These are phyloP conservation scores for Zygogramma bicolorata DNA, from an alignment of 2,888 invertebrate species.

Conservation along the genomic window DNA sequence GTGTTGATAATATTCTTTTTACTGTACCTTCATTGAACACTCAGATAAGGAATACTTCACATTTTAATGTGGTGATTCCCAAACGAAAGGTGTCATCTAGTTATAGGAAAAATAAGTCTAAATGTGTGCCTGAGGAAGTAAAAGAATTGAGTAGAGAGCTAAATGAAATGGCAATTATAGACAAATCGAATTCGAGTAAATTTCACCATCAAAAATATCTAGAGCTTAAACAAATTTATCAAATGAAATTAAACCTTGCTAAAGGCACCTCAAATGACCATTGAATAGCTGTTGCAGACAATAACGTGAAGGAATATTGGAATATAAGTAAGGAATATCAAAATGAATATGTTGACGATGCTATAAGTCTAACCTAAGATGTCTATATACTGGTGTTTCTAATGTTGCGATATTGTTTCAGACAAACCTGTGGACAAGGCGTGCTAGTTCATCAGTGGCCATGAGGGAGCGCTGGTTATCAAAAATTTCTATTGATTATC, in stretches of 20 bases:
- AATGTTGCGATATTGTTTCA: too few relatives aligned
- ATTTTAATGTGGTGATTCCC: background rate
- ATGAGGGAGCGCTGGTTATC: too few relatives aligned
- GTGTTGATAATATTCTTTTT: background rate
- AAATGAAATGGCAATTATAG: background rate
- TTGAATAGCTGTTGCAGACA: conserved; percentile 5
- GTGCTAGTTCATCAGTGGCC: too few relatives aligned
- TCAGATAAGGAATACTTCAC: background rate
- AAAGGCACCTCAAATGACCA: conserved; percentile 3
- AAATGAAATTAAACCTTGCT: background rate
- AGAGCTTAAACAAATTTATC: background rate
- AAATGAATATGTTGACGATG: background rate
- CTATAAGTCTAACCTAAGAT: background rate
- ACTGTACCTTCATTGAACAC: background rate
- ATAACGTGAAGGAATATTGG: conserved; percentile 1
- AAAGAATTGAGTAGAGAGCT: conserved; percentile 3
- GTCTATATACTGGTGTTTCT: too few relatives aligned
- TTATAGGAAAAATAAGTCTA: background rate
- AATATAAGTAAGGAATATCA: background rate
- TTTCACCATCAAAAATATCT: background rate
- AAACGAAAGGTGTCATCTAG: background rate
- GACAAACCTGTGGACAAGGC: too few relatives aligned
- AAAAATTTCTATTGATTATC: too few relatives aligned
- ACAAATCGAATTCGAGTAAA: background rate
- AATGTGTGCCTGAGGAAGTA: background rate